Conservation (phyloP, 2,113 vertebrate genomes). For the Apodemus speciosus region DNA sequence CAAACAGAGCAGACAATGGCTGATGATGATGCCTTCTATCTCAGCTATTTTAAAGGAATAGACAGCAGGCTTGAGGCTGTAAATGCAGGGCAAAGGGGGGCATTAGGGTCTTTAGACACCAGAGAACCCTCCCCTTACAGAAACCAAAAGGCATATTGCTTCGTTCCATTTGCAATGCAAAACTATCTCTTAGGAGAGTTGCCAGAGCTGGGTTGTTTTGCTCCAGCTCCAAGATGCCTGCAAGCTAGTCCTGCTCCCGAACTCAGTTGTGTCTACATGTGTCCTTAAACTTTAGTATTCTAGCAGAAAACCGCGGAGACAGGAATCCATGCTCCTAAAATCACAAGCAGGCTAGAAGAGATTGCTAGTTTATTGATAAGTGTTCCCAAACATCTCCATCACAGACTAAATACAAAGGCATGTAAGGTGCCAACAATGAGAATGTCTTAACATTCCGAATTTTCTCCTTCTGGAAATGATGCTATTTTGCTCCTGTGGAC, state of each 20-base stretch:
- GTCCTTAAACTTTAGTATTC: slow-evolving; percentile 68
- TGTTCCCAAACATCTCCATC: slow-evolving; percentile 25
- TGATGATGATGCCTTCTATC: not conserved
- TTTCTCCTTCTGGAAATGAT: not conserved
- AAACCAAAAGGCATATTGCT: slow-evolving; percentile 73
- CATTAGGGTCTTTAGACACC: slow-evolving; percentile 25
- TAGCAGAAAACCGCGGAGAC: slow-evolving; percentile 17
- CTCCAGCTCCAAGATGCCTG: slow-evolving; percentile 40
- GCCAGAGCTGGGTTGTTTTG: not conserved
- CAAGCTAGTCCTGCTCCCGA: slow-evolving; percentile 53
- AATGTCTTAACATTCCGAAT: not conserved
- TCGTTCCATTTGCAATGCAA: slow-evolving; percentile 78
- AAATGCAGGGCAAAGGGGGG: not conserved
- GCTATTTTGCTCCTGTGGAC: not conserved
- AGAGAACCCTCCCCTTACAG: slow-evolving; percentile 15
- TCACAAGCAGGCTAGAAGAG: not conserved
- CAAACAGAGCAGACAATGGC: slow-evolving; percentile 70
- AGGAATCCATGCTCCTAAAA: slow-evolving; percentile 39
- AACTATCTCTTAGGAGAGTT: not conserved
- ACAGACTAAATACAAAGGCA: slow-evolving; percentile 48
- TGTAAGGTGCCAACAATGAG: slow-evolving; percentile 27
- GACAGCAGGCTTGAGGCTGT: not conserved
- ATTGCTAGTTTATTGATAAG: slow-evolving; percentile 41
- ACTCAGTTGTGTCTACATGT: slow-evolving; percentile 67
- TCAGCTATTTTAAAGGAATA: not conserved